These are phyloP conservation scores for Pseudachorutes palmiensis DNA, from an alignment of 1,140 invertebrate species.

Conservation along the genomic window DNA sequence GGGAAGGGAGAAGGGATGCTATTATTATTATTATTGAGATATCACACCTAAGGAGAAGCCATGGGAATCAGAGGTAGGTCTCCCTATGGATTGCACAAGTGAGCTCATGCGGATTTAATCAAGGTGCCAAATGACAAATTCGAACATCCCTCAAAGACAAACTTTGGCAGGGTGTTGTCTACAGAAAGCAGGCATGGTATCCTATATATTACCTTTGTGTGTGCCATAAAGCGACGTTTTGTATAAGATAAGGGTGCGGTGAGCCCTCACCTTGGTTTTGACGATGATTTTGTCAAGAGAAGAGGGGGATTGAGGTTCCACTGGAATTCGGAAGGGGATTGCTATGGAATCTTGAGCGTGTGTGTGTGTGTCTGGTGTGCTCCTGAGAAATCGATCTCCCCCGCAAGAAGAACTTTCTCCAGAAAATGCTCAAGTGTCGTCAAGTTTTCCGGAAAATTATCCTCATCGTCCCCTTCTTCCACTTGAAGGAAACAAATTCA, in stretches of 20 bases:
- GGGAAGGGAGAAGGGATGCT: background rate
- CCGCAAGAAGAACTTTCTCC: background rate
- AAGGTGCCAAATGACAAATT: too few species aligned
- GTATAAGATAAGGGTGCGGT: background rate
- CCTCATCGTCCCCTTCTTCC: background rate
- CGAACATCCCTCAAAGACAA: background rate
- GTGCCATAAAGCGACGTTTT: too few species aligned
- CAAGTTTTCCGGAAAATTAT: constrained; percentile 12
- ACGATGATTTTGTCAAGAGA: background rate
- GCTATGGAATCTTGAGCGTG: background rate
- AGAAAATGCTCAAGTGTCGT: constrained; percentile 4
- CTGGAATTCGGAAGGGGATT: background rate
- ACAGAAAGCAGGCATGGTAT: too few species aligned
- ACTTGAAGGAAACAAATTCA: background rate
- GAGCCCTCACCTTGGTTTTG: background rate
- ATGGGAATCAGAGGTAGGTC: too few species aligned
- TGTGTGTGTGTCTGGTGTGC: background rate
- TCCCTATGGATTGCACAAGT: too few species aligned
- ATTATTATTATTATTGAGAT: too few species aligned
- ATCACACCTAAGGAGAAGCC: too few species aligned
- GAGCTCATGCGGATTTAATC: too few species aligned
- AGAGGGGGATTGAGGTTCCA: background rate
- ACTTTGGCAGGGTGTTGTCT: background rate
- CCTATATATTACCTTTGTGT: too few species aligned
- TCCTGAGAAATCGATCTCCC: background rate